phyloP scores from a whole-genome alignment of 2,888 invertebrate genomes.

The Leptinotarsa rubiginosa region DNA sequence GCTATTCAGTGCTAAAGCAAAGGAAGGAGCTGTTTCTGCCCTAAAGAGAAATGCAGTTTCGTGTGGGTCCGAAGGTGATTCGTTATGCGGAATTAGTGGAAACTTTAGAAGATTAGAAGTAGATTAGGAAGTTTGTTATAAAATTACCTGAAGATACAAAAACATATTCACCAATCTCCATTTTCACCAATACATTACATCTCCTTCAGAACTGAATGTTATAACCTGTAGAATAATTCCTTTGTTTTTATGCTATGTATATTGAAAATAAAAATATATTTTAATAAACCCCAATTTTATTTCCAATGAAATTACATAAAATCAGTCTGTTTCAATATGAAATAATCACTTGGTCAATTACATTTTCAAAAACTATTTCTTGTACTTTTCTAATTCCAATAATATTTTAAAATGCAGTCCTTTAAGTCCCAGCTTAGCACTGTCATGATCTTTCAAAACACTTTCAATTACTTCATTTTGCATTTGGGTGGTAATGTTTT shows the following conservation, averaged over 20 bases:
- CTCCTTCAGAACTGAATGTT: slow-evolving; percentile 1
- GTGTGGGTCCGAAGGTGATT: slow-evolving; percentile 75
- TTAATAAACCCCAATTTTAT: slow-evolving; percentile 9
- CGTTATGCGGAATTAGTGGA: slow-evolving; percentile 78
- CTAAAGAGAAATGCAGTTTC: slow-evolving; percentile 70
- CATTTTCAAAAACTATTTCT: slow-evolving; percentile 23
- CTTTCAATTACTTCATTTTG: slow-evolving; percentile 43
- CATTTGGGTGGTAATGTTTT: slow-evolving; percentile 39
- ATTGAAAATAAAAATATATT: neutral
- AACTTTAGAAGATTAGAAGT: slow-evolving; percentile 84
- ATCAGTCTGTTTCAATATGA: slow-evolving; percentile 22
- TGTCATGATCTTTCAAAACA: slow-evolving; percentile 50
- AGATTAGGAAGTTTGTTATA: slow-evolving; percentile 66
- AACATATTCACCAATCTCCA: neutral
- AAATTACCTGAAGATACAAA: neutral
- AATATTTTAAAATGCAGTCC: slow-evolving; percentile 52
- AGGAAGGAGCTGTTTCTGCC: slow-evolving; percentile 81
- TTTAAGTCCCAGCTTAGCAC: slow-evolving; percentile 53
- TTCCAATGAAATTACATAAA: slow-evolving; percentile 16
- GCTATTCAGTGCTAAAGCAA: slow-evolving; percentile 77
- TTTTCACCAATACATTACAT: slow-evolving; percentile 6
- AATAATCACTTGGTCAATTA: slow-evolving; percentile 8
- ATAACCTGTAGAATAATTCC: slow-evolving; percentile 3
- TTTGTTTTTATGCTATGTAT: neutral
- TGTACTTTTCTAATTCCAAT: slow-evolving; percentile 42